phyloP scores from a whole-genome alignment of 2,113 vertebrate species.

The Zingel zingel region DNA sequence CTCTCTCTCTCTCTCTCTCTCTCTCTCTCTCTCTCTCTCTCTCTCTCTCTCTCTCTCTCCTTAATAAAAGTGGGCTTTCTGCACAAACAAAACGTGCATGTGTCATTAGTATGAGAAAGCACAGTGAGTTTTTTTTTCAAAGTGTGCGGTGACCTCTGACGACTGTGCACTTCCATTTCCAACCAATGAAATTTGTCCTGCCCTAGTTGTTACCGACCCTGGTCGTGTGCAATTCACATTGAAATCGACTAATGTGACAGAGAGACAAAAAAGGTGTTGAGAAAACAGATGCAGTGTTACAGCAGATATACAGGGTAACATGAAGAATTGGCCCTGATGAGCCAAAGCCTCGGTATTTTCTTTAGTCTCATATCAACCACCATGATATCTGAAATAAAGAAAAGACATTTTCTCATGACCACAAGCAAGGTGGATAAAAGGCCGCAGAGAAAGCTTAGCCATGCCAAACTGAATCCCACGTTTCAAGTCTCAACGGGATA shows the following conservation, averaged over 20 bases:
- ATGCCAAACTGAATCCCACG: slow-evolving; percentile 8
- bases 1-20: too few species aligned
- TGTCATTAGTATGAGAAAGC: too few species aligned
- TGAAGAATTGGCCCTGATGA: neutral
- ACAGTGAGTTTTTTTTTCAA: too few species aligned
- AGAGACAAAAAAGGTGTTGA: neutral
- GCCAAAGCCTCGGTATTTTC: neutral
- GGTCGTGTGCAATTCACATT: too few species aligned
- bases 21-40: too few species aligned
- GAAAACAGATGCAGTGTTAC: neutral
- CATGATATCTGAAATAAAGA: neutral
- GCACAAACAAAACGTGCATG: too few species aligned
- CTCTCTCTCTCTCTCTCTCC: too few species aligned
- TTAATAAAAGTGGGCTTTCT: too few species aligned
- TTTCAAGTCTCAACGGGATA: slow-evolving; percentile 12
- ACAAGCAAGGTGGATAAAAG: slow-evolving; percentile 3
- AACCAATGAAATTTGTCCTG: too few species aligned
- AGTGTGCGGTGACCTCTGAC: too few species aligned
- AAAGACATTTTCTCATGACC: slow-evolving; percentile 1
- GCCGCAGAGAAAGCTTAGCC: slow-evolving; percentile 1
- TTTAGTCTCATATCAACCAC: neutral
- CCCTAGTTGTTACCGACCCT: too few species aligned
- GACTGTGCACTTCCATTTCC: too few species aligned
- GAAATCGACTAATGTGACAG: neutral
- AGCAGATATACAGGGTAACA: neutral